phyloP scores from a whole-genome alignment of 2,113 vertebrate genomes.

The Rhynchomys soricoides region DNA sequence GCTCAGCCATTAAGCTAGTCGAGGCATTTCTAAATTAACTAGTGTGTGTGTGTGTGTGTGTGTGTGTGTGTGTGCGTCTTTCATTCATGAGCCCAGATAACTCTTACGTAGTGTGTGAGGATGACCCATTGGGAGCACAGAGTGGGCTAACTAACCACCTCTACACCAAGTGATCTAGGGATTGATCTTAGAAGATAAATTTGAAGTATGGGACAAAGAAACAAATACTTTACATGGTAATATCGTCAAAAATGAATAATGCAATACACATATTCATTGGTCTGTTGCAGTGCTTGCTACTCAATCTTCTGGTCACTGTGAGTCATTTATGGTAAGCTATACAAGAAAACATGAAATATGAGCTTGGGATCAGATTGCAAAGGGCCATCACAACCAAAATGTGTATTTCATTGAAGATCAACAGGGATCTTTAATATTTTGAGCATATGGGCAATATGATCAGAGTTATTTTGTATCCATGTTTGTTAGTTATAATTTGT shows the following conservation, averaged over 20 bases:
- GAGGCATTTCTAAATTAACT: too few species aligned
- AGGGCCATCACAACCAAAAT: neutral
- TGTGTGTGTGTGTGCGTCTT: too few species aligned
- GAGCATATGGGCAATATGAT: neutral
- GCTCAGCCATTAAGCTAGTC: too few species aligned
- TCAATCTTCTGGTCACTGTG: neutral
- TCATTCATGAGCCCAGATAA: too few species aligned
- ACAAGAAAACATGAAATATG: neutral
- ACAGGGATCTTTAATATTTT: neutral
- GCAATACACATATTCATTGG: neutral
- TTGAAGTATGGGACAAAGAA: neutral
- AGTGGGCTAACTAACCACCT: too few species aligned
- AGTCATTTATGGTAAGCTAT: neutral
- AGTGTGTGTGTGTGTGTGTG: too few species aligned
- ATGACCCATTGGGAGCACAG: too few species aligned
- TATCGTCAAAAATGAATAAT: neutral
- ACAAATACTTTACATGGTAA: neutral
- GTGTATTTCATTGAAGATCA: neutral
- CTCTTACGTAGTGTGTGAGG: too few species aligned
- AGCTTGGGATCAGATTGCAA: neutral
- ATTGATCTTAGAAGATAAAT: neutral
- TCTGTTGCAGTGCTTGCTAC: neutral
- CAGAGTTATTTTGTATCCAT: neutral
- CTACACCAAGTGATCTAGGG: neutral
- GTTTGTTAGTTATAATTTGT: neutral